Conservation (phyloP, 1,140 invertebrate species). For the Charaxes varanes region DNA sequence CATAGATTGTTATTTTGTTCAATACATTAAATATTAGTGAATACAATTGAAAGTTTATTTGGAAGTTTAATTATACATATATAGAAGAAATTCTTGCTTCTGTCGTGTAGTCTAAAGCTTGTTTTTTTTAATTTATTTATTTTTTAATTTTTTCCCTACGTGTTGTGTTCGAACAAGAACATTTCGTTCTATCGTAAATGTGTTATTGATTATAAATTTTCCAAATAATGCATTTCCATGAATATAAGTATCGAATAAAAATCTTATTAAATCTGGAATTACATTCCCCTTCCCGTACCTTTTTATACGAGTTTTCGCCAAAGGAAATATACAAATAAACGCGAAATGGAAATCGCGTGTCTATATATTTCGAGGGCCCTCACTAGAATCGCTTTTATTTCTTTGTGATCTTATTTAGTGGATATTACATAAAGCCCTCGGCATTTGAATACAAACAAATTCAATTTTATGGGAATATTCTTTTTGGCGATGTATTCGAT, state of each 20-base stretch:
- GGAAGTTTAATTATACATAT: too few relatives aligned
- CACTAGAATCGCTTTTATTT: constrained; percentile 6
- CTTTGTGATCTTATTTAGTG: constrained; percentile 9
- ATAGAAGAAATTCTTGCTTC: too few relatives aligned
- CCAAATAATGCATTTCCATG: too few relatives aligned
- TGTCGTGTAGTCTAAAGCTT: too few relatives aligned
- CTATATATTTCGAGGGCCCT: constrained; percentile 4
- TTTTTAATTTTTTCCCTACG: too few relatives aligned
- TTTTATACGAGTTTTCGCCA: not conserved
- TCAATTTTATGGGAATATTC: constrained; percentile 11
- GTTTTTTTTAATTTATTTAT: too few relatives aligned
- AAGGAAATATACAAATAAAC: constrained; percentile 1
- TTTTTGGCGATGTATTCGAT: constrained; percentile 11
- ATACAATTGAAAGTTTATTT: too few relatives aligned
- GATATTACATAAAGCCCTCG: constrained; percentile 5
- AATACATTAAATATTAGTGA: too few relatives aligned
- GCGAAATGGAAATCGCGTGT: constrained; percentile 3
- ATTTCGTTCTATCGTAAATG: too few relatives aligned
- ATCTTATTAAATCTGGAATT: constrained; percentile 2
- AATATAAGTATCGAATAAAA: not conserved
- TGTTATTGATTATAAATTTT: too few relatives aligned
- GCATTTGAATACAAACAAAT: constrained; percentile 6
- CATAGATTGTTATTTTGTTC: too few relatives aligned
- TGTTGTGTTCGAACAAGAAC: too few relatives aligned
- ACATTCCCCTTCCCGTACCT: not conserved